Evolutionary conservation across 2,797 vertebrate genomes (phyloP), one percentile per base, ranked within the genome.

Genomic region (Clamator glandarius): DNA sequence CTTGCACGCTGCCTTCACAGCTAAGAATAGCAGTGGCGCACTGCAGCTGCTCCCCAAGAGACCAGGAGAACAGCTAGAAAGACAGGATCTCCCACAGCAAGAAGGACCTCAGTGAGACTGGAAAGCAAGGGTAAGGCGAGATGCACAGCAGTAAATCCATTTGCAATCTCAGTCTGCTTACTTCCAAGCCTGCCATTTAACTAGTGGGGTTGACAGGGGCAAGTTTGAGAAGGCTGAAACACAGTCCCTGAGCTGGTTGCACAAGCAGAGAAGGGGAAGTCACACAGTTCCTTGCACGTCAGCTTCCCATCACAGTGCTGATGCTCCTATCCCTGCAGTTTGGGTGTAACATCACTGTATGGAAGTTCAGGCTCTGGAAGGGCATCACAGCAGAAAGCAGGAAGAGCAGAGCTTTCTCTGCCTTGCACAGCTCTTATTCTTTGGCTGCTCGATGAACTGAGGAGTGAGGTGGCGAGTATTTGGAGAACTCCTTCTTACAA

Each of bases 11-110:
- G 85, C 69, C 96, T 96, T 83, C 80, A 15, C 67, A 88, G 96
- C 96, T 95, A 96, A 96, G 95, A 96, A 96, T 96, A 96, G 96
- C 95, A 86, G 83, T 95, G 95, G 94, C 59, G 94, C 95, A 96
- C 90, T 96, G 96, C 96, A 95, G 96, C 93, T 92, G 94, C 93
- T 96, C 91, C 95, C 95, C 91, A 91, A 94, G 96, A 77, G 93
- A 94, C 87, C 94, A 84, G 48, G 33, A 83, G 87, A 91, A 64
- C 76, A 85, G 94, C 51, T n/a, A 94, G 54, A 51, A 77, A 92
- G 87, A 79, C 77, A 93, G 88, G 76, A 89, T 91, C 86, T 92
- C 90, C 95, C 93, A 78, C 85, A 72, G 94, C 89, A 89, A 92
- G 91, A 48, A 87, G 84, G 94, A 83, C 89, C 84, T 94, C 72